Conservation (phyloP, 2,113 vertebrate species). For the Brachyistius frenatus region DNA sequence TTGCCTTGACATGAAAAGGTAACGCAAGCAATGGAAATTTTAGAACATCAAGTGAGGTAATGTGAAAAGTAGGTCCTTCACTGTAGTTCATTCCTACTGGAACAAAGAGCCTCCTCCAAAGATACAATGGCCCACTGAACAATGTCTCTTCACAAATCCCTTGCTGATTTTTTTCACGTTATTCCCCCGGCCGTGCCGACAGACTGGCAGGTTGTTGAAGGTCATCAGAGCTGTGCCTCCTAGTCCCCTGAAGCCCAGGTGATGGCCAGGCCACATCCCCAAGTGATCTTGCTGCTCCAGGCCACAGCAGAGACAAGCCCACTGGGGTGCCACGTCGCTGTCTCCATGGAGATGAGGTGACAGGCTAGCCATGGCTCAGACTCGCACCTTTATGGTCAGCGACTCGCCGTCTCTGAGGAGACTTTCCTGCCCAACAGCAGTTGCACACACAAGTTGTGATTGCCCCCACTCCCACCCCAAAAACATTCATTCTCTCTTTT, state of each 20-base stretch:
- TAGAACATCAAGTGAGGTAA: conserved; percentile 29
- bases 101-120: conserved; percentile 60
- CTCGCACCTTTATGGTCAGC: conserved; percentile 90
- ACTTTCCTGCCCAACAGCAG: conserved; percentile 57
- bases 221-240: conserved; percentile 74
- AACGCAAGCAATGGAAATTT: conserved; percentile 15
- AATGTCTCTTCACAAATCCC: conserved; percentile 65
- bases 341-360: conserved; percentile 84
- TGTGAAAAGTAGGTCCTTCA: conserved; percentile 44
- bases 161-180: conserved; percentile 55
- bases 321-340: conserved; percentile 82
- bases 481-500: conserved; percentile 71
- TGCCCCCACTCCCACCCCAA: conserved; percentile 45
- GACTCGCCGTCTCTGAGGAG: conserved; percentile 85
- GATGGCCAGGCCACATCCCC: conserved; percentile 76
- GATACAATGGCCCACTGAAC: conserved; percentile 66
- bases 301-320: conserved; percentile 78
- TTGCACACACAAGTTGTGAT: conserved; percentile 56
- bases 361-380: conserved; percentile 81
- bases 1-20: neutral
- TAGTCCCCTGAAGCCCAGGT: conserved; percentile 74
- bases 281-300: conserved; percentile 71
- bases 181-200: conserved; percentile 74
- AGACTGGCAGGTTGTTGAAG: conserved; percentile 82
- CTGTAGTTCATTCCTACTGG: conserved; percentile 38